phyloP scores from a whole-genome alignment of 2,113 vertebrate genomes.

The Zosterops lateralis region DNA sequence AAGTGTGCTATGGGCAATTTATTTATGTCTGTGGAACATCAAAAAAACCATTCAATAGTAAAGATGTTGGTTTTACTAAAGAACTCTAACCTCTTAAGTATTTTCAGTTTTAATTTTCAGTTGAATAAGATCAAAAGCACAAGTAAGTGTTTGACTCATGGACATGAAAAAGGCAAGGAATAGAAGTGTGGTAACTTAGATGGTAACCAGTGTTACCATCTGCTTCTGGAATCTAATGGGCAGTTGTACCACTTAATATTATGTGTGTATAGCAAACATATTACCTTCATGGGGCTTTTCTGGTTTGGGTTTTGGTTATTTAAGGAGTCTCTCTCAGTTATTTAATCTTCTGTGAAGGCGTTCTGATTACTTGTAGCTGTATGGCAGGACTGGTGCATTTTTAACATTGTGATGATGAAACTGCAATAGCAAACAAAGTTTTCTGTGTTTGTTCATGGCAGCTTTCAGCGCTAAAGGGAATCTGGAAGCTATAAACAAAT shows the following conservation, averaged over 20 bases:
- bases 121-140: not conserved
- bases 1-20: not conserved
- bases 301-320: constrained; percentile 24
- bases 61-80: not conserved
- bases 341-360: not conserved
- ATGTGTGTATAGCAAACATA: not conserved
- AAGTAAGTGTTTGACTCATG: not conserved
- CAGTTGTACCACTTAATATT: not conserved
- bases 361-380: not conserved
- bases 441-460: not conserved
- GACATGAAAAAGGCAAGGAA: constrained; percentile 10
- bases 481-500: constrained; percentile 35
- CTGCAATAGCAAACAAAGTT: not conserved
- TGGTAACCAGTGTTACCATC: not conserved
- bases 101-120: not conserved
- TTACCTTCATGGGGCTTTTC: not conserved
- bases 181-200: not conserved
- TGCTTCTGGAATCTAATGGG: constrained; percentile 1
- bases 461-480: not conserved
- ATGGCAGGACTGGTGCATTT: constrained; percentile 7
- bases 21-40: not conserved
- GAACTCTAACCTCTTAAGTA: not conserved
- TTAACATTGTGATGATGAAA: constrained; percentile 45
- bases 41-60: not conserved
- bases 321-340: constrained; percentile 9